Evolutionary conservation across 2,888 invertebrate species (phyloP).

Genomic region (Gymnosoma rotundatum): DNA sequence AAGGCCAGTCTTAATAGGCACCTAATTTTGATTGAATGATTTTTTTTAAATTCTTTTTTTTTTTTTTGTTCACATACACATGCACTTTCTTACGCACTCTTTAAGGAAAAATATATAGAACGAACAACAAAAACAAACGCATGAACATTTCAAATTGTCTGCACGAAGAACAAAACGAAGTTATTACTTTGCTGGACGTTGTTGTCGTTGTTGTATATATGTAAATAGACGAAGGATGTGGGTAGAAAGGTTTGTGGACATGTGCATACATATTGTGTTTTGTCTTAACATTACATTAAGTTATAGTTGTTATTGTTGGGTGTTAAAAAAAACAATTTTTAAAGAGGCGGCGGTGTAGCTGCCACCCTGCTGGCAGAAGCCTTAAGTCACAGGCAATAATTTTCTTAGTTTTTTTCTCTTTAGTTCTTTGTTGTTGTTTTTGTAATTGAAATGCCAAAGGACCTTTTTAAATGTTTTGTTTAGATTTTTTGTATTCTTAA

Average conservation of each 20-base stretch:
- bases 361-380: conserved; percentile 30
- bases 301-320: conserved; percentile 7
- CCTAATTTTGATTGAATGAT: conserved; percentile 16
- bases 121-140: conserved; percentile 20
- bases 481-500: background rate
- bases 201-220: conserved; percentile 13
- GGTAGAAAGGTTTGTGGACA: conserved; percentile 23
- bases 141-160: conserved; percentile 20
- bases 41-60: background rate
- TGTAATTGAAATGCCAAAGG: background rate
- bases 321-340: background rate
- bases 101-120: conserved; percentile 4
- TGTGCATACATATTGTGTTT: background rate
- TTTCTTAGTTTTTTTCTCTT: background rate
- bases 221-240: conserved; percentile 44
- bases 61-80: background rate
- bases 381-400: conserved; percentile 23
- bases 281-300: background rate
- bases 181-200: conserved; percentile 24
- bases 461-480: conserved; percentile 11
- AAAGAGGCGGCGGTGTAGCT: conserved; percentile 14
- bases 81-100: conserved; percentile 14
- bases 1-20: conserved; percentile 45
- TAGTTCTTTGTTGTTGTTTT: background rate
- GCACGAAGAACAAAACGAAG: conserved; percentile 51